These are phyloP conservation scores for Carpatolechia fugitivella DNA, from an alignment of 2,888 invertebrate genomes.

Conservation along the genomic window DNA sequence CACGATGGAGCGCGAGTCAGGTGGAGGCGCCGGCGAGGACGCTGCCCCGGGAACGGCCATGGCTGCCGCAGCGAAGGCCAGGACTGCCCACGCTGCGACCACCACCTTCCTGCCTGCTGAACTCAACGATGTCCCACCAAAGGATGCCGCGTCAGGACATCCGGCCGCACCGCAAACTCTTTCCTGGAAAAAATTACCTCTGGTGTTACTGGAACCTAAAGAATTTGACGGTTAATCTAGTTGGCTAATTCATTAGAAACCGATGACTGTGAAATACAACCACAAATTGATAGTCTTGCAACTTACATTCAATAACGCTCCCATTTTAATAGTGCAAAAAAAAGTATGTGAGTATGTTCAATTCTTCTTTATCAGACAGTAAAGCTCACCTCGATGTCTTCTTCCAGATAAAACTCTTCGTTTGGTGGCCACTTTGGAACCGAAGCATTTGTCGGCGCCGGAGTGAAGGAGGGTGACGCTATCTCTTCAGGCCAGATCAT, in stretches of 20 bases:
- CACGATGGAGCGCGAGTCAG: conserved; percentile 57
- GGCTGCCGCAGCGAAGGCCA: conserved; percentile 46
- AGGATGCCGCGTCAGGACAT: conserved; percentile 40
- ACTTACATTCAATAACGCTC: too few species aligned
- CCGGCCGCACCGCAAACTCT: conserved; percentile 63
- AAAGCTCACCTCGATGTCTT: conserved; percentile 77
- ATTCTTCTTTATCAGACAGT: too few species aligned
- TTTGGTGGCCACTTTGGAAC: conserved; percentile 61
- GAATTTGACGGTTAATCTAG: too few species aligned
- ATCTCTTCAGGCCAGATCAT: conserved; percentile 70
- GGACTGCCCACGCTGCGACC: conserved; percentile 57
- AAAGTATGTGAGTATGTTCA: too few species aligned
- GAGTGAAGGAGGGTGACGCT: conserved; percentile 66
- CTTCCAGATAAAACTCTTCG: conserved; percentile 77
- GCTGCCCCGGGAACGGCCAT: conserved; percentile 40
- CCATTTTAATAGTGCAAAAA: too few species aligned
- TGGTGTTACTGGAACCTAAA: too few species aligned
- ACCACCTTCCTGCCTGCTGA: conserved; percentile 54
- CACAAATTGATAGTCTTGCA: too few species aligned
- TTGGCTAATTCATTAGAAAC: too few species aligned
- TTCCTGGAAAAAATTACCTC: conserved; percentile 44
- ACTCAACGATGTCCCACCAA: conserved; percentile 43
- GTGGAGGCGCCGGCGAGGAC: conserved; percentile 58
- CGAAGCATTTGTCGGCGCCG: conserved; percentile 52
- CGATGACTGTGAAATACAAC: too few species aligned